Evolutionary conservation across 2,888 invertebrate genomes (phyloP), one percentile per base, ranked within the genome.

Genomic region (Punctoribates punctum): DNA sequence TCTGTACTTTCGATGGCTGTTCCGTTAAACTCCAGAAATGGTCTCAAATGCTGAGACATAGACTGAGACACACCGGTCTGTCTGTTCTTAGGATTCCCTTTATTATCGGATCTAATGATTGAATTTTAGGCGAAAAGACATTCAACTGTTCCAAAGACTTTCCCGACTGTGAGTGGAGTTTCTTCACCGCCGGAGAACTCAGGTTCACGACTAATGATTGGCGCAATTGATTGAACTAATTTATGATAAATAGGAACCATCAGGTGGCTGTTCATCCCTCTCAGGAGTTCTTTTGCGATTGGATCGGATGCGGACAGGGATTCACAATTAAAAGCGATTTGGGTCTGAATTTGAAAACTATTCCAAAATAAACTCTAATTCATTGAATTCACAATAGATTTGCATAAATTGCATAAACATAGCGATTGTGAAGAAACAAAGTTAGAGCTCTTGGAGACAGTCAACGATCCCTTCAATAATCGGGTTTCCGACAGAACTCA

Each of bases 161-260:
- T 70, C 46, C 46, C 23, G 38, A 9, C 1, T 70, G 70, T 23
- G 23, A 70, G 15, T 70, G 70, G 70, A 70, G 17, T 70, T 70
- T 70, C 70, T 70, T 42, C 20, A 70, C 70, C 1, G 20, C 46
- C 20, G 46, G 70, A 20, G 70, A 70, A 15, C 25, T 70, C 11
- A 70, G 70, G 70, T 70, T 9, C 46, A 23, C 4, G 3, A 17
- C n/a, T 62, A 23, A 25, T 25, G 11, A 57, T 23, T 25, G 5
- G 23, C 25, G 3, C 46, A 70, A 4, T 62, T 62, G 29, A 62
- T 62, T 23, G 6, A 13, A 42, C 15, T 70, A 4, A 34, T 6
- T 34, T 34, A 34, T 34, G 34, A 8, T 34, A 6, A 8, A 70
- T 23, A 70, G 70, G 34, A 70, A 70, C 25, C 70, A 70, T 46